phyloP scores from a whole-genome alignment of 1,140 invertebrate species.

The Orussus abietinus region DNA sequence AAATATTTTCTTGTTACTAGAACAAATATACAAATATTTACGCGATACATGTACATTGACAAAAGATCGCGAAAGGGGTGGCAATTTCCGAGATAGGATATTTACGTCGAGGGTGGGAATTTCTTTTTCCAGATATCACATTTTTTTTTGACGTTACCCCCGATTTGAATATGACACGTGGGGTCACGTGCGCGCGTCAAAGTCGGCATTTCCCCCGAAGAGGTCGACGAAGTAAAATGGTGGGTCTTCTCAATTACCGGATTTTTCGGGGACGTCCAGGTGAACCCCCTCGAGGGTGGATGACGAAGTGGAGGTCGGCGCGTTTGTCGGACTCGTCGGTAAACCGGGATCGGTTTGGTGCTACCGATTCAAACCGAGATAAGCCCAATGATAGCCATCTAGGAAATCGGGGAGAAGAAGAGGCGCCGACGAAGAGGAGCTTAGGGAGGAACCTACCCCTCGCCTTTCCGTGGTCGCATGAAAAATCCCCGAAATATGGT shows the following conservation, averaged over 20 bases:
- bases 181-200: no score
- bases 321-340: conserved; percentile 8
- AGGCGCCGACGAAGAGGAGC: conserved; percentile 26
- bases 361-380: conserved; percentile 27
- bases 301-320: conserved; percentile 19
- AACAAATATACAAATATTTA: no score
- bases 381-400: conserved; percentile 16
- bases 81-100: no score
- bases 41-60: no score
- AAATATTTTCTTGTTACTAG: no score
- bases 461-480: conserved; percentile 16
- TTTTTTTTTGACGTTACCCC: not conserved
- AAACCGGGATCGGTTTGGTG: conserved; percentile 35
- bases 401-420: conserved; percentile 16
- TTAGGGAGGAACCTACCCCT: conserved; percentile 7
- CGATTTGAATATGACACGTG: no score
- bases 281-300: conserved; percentile 6
- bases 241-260: no score
- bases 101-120: no score
- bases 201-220: no score
- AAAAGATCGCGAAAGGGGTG: no score
- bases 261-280: conserved; percentile 29
- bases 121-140: no score
- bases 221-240: no score
- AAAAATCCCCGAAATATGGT: conserved; percentile 34